Conservation (phyloP, 2,113 vertebrate genomes). For the Xenopus laevis region DNA sequence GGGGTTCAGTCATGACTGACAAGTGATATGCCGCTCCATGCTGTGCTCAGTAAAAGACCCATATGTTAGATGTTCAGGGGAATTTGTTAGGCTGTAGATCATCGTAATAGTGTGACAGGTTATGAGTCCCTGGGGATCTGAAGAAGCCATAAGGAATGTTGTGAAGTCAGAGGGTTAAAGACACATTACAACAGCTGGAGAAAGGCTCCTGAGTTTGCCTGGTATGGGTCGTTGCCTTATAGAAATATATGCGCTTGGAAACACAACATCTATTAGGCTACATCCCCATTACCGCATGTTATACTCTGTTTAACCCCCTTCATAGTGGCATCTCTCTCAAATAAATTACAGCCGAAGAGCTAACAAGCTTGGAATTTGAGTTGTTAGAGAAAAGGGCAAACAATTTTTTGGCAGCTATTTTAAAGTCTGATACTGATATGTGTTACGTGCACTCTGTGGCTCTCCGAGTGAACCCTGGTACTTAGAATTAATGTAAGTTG, state of each 20-base stretch:
- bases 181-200: conserved; percentile 85
- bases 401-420: too few relatives aligned
- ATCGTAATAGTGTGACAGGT: conserved; percentile 66
- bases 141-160: conserved; percentile 77
- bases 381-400: neutral
- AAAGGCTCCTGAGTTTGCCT: conserved; percentile 43
- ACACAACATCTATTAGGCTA: conserved; percentile 29
- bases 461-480: neutral
- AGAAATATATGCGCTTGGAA: conserved; percentile 56
- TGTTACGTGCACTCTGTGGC: neutral
- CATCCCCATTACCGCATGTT: conserved; percentile 11
- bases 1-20: conserved; percentile 71
- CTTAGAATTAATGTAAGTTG: neutral
- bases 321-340: neutral
- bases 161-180: conserved; percentile 79
- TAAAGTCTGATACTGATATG: neutral
- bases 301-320: conserved; percentile 8
- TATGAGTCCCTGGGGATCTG: conserved; percentile 73
- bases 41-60: conserved; percentile 76
- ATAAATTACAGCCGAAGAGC: conserved; percentile 4
- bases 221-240: conserved; percentile 62
- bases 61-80: conserved; percentile 75
- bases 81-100: conserved; percentile 77
- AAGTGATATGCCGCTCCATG: conserved; percentile 66
- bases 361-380: neutral